phyloP scores from a whole-genome alignment of 2,888 invertebrate genomes.

The Spodoptera exigua region DNA sequence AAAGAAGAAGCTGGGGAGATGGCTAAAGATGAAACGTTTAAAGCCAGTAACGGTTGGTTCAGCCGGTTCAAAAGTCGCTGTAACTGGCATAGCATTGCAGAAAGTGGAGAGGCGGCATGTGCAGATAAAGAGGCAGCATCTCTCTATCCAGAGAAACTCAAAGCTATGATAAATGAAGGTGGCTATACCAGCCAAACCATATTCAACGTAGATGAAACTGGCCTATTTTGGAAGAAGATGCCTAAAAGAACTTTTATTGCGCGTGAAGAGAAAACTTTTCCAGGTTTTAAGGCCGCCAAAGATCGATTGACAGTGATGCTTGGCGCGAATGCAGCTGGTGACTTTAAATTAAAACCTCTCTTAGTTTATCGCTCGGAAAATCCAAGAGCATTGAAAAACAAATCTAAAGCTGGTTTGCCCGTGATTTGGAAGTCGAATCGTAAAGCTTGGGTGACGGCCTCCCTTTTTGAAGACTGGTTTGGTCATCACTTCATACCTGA shows the following conservation, averaged over 20 bases:
- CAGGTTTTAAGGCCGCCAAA: conserved; percentile 62
- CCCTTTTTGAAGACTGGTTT: conserved; percentile 57
- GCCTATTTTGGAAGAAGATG: conserved; percentile 48
- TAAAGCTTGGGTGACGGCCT: conserved; percentile 61
- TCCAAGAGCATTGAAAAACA: conserved; percentile 56
- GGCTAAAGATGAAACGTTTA: no score
- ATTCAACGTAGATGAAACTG: conserved; percentile 49
- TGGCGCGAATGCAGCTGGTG: conserved; percentile 61
- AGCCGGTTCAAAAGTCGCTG: no score
- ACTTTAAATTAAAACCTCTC: conserved; percentile 62
- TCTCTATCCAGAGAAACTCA: no score
- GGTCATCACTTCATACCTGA: conserved; percentile 46
- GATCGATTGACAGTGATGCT: conserved; percentile 61
- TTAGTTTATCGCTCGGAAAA: conserved; percentile 51
- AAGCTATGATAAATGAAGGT: no score
- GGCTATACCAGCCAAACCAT: conserved; percentile 8
- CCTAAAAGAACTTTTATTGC: conserved; percentile 46
- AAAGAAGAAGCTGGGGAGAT: no score
- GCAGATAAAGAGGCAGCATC: no score
- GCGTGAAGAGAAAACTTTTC: no score
- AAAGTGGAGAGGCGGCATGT: no score
- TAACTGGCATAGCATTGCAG: no score
- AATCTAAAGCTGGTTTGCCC: conserved; percentile 61
- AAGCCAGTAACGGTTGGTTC: no score
- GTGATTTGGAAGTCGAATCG: conserved; percentile 65